Evolutionary conservation across 2,888 invertebrate species (phyloP), one percentile per base, ranked within the genome.

Genomic region (Bedellia somnulentella): DNA sequence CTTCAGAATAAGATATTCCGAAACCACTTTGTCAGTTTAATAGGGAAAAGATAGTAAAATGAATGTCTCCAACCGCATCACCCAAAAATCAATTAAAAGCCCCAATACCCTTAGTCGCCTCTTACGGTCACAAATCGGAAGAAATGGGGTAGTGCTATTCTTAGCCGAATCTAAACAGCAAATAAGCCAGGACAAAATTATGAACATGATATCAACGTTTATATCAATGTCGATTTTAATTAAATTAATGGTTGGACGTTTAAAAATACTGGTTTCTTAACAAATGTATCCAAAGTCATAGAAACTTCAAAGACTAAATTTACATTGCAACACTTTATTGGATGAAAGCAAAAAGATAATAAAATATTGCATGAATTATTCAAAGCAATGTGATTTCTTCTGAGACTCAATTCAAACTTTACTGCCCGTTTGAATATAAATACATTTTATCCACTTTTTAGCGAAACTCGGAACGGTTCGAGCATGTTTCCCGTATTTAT

Each of bases 381-480:
- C 31, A 27, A 10, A 26, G 31, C 24, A 24, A 31, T 49, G 47
- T 46, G 49, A 57, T 57, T 51, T 50, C 51, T 48, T 43, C 52
- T 49, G 55, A 51, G 47, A 52, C 50, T 58, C 57, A 49, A 57
- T 55, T 52, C 52, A 46, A 58, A 58, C 49, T 58, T 57, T 49
- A 46, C 46, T 49, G 49, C 40, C 49, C 49, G 54, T 57, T 53
- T 56, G 56, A 57, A 63, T 62, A 54, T 60, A 61, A 61, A 52
- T 52, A 47, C 47, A 51, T 50, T 48, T 46, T 47, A 46, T 48
- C 47, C 48, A 45, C 39, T 45, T 42, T 44, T 41, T 42, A 35
- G 37, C 35, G 41, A 41, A 47, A 52, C 53, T 54, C 55, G 47
- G 49, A 49, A 46, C 46, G 44, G n/a, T 14, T 29, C 10, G 22